Base-by-base conservation (phyloP, 2,113 vertebrate genomes). In the Recurvirostra avosetta region DNA sequence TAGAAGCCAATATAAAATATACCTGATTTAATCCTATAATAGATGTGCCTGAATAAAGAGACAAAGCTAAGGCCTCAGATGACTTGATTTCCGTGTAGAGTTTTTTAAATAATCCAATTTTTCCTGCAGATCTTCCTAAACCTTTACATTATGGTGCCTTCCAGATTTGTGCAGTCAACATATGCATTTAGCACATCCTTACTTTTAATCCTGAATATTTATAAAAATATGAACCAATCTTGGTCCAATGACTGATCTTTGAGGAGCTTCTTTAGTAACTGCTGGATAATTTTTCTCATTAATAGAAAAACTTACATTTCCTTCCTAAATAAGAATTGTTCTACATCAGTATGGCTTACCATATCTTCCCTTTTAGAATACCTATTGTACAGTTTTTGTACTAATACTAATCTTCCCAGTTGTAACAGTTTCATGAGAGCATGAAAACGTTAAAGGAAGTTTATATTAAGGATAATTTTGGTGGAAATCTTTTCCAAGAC, bases 131-230 rank as follows among this genome's bases (percentile, higher is more conserved):
- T 22, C 59, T 80, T 78, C 78, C 22, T 20, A 77, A 67, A 53
- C 5, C 3, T 77, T 67, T 78, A 55, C 3, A 22, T 63, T 74
- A 81, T 0, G 0, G 36, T 66, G 15, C 13, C 12, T 66, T 93
- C 26, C 29, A 81, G 68, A 62, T 80, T 38, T 74, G 17, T 43
- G 43, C 10, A 70, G 20, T 16, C 49, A 83, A 70, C 7, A 25
- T 26, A 59, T 1, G 1, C 0, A 27, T 89, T 86, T 61, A 52
- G 8, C 25, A 13, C 6, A 58, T 43, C 15, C 18, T 76, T 73
- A 30, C 6, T 26, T 74, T 65, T 92, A 52, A 52, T 30, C 15
- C 30, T 52, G 15, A 80, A n/a, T 47, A 65, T 61, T 61, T 65
- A 21, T 41, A 53, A 85, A 88, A 68, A 38, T 15, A 61, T 15